Base-by-base conservation (phyloP, 2,113 vertebrate species). In the Girardinichthys multiradiatus region DNA sequence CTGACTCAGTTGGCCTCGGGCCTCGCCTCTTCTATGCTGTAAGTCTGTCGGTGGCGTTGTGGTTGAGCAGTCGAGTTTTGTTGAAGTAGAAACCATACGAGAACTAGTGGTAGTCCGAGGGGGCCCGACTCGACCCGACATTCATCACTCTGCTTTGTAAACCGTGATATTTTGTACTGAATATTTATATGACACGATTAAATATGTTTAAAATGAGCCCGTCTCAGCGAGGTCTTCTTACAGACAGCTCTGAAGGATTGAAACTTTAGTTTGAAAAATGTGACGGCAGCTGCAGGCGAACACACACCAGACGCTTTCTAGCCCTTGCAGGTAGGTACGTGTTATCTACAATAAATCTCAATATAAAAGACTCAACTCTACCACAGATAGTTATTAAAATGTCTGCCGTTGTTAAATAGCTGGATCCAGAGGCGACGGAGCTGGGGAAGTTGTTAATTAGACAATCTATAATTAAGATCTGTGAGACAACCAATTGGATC, bases 141-240 rank as follows among this genome's bases (percentile, higher is more conserved):
- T 93, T 93, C 95, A 84, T 90, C 86, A 37, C 81, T 94, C 95
- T 95, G 95, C 95, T 96, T 97, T 96, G 96, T 95, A 96, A 95
- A 95, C 96, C 93, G 95, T 96, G 95, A 97, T 95, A 92, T 97
- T 98, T 98, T 97, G 95, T 98, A 98, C 96, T 94, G 95, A 95
- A 95, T 96, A 97, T 97, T 98, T 98, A 97, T 96, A 98, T 96
- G 95, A 95, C 95, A 95, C 94, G 90, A 97, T 96, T 96, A 97
- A 97, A 91, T 75, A 90, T 81, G 84, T 90, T 90, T 87, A 88
- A 93, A 93, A 88, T 85, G 75, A 81, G 2, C 65, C 76, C 39
- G 57, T 62, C 19, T 78, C 31, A 31, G 12, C 48, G 37, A 26
- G 21, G 3, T n/a, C 1, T 30, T 68, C 45, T 37, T 66, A 63